Conservation (phyloP, 2,888 invertebrate genomes). For the Formica aserva region DNA sequence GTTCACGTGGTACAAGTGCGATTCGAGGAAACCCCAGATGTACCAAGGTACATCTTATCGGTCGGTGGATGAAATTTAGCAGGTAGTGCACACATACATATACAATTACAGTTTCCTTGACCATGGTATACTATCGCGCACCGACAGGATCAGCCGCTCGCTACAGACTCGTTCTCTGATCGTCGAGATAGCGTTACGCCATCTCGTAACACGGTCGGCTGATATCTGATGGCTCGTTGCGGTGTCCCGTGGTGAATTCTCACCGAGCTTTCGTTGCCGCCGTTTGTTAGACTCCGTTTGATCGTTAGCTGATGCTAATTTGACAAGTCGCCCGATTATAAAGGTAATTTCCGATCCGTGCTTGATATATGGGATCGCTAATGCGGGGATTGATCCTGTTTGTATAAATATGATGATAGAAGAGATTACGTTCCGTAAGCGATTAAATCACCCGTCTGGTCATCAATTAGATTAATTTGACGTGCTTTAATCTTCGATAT, state of each 20-base stretch:
- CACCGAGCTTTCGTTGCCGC: slow-evolving; percentile 45
- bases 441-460: slow-evolving; percentile 7
- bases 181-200: slow-evolving; percentile 67
- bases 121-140: slow-evolving; percentile 37
- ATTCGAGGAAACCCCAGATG: slow-evolving; percentile 29
- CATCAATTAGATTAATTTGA: slow-evolving; percentile 3
- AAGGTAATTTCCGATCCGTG: background rate
- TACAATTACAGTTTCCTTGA: slow-evolving; percentile 43
- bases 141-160: slow-evolving; percentile 19
- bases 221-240: slow-evolving; percentile 67
- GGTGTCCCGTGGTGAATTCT: slow-evolving; percentile 53
- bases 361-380: slow-evolving; percentile 12
- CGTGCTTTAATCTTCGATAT: background rate
- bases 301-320: slow-evolving; percentile 32
- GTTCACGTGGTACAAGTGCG: slow-evolving; percentile 30
- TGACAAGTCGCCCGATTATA: slow-evolving; percentile 28
- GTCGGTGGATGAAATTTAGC: slow-evolving; percentile 22
- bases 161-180: slow-evolving; percentile 55
- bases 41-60: slow-evolving; percentile 28
- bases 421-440: slow-evolving; percentile 15
- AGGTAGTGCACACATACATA: slow-evolving; percentile 1
- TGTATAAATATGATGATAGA: slow-evolving; percentile 25
- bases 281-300: background rate
- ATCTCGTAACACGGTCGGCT: slow-evolving; percentile 62
- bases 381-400: slow-evolving; percentile 10